These are phyloP conservation scores for Drosophila nr. fundita DNA, from an alignment of 2,888 invertebrate genomes.

Conservation along the genomic window DNA sequence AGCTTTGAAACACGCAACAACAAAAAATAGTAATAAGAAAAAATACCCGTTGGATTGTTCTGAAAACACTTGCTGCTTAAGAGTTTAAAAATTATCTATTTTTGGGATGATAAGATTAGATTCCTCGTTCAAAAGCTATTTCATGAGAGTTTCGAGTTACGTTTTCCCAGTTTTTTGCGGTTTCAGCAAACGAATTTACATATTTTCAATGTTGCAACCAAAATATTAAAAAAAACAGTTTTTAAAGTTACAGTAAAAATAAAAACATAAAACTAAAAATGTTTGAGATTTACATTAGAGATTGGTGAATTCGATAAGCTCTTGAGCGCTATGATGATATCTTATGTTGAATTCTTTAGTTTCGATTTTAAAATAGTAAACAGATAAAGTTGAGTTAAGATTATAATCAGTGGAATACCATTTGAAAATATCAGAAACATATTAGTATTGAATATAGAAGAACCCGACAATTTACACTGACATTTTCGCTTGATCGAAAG, in stretches of 20 bases:
- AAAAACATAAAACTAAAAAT: background rate
- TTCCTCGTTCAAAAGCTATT: background rate
- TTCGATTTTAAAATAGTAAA: background rate
- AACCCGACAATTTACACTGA: background rate
- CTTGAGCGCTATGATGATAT: background rate
- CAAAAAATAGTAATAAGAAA: background rate
- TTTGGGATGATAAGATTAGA: background rate
- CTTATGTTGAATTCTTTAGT: background rate
- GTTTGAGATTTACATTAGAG: background rate
- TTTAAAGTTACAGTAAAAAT: background rate
- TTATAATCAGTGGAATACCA: background rate
- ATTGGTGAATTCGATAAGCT: background rate
- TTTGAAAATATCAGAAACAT: background rate
- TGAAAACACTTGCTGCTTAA: background rate
- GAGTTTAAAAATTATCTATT: background rate
- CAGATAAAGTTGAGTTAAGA: background rate
- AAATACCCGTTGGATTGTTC: background rate
- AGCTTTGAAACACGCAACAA: background rate
- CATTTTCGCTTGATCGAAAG: background rate
- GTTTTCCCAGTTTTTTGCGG: background rate
- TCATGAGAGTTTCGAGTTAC: background rate
- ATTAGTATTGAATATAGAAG: background rate
- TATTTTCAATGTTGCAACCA: background rate
- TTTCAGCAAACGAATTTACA: background rate
- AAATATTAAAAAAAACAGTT: background rate